Conservation (phyloP, 2,113 vertebrate species). For the Nesogale talazaci region DNA sequence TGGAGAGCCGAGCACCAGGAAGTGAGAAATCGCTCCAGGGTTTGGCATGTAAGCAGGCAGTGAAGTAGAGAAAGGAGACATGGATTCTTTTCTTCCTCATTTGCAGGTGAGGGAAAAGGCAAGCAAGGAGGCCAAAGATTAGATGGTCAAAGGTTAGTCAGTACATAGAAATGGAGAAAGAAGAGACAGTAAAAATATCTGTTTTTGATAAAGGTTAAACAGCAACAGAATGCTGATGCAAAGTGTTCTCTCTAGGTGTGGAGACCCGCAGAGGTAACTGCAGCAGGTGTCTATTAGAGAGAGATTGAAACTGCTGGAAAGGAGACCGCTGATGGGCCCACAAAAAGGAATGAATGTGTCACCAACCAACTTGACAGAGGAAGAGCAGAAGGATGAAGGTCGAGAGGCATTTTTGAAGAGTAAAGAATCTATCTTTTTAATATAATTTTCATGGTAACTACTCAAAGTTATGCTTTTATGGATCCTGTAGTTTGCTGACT, state of each 20-base stretch:
- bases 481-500: not conserved
- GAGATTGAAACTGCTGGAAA: no score
- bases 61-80: not conserved
- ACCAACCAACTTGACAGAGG: no score
- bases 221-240: not conserved
- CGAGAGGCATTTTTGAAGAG: no score
- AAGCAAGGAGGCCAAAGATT: not conserved
- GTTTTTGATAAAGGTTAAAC: not conserved
- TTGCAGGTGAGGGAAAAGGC: not conserved
- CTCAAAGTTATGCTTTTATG: not conserved
- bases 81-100: not conserved
- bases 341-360: no score
- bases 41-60: not conserved
- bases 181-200: not conserved
- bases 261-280: not conserved
- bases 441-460: not conserved
- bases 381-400: no score
- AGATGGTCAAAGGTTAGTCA: not conserved
- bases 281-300: not conserved
- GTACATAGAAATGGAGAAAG: not conserved
- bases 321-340: no score
- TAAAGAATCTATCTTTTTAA: not conserved
- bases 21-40: not conserved
- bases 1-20: not conserved
- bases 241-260: not conserved